A percentile compares a stretch with the other conserved stretches of the same genome.
These are phyloP conservation scores for Magallana nippona DNA, from an alignment of 2,888 invertebrate genomes.

Conservation along the genomic window DNA sequence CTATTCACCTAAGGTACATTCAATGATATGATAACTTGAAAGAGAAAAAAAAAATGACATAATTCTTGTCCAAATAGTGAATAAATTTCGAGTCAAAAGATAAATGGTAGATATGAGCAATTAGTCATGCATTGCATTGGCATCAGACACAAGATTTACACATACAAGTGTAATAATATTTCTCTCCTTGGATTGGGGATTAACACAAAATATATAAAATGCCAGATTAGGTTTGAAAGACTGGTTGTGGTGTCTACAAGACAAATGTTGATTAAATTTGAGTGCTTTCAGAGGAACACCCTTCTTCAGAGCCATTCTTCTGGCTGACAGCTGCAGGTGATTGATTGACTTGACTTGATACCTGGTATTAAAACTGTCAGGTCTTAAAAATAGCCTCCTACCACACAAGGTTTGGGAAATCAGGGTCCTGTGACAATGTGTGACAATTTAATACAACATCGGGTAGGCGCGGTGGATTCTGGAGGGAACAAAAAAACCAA, in stretches of 20 bases:
- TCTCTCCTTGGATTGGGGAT: background rate
- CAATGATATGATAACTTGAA: no score
- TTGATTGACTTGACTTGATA: constrained; percentile 40
- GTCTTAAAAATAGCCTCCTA: constrained; percentile 5
- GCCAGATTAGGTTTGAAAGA: constrained; percentile 27
- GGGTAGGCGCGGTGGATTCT: background rate
- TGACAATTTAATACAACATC: constrained; percentile 1
- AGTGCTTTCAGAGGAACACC: constrained; percentile 36
- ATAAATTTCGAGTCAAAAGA: background rate
- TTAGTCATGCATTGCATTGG: constrained; percentile 9
- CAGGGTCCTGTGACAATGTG: background rate
- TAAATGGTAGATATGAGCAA: constrained; percentile 7
- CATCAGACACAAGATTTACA: background rate
- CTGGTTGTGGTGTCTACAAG: constrained; percentile 8
- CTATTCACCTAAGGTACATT: no score
- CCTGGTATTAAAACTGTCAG: constrained; percentile 37
- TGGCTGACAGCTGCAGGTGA: constrained; percentile 35
- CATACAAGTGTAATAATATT: constrained; percentile 28
- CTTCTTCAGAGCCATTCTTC: constrained; percentile 24
- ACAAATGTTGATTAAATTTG: constrained; percentile 36
- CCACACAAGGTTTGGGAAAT: constrained; percentile 25
- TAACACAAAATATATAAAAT: constrained; percentile 20
- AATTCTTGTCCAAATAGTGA: background rate
- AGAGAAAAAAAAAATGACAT: background rate
- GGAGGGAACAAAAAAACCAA: no score